Evolutionary conservation across 2,888 invertebrate genomes (phyloP).

Genomic region (Rhagophthalmus giganteus): DNA sequence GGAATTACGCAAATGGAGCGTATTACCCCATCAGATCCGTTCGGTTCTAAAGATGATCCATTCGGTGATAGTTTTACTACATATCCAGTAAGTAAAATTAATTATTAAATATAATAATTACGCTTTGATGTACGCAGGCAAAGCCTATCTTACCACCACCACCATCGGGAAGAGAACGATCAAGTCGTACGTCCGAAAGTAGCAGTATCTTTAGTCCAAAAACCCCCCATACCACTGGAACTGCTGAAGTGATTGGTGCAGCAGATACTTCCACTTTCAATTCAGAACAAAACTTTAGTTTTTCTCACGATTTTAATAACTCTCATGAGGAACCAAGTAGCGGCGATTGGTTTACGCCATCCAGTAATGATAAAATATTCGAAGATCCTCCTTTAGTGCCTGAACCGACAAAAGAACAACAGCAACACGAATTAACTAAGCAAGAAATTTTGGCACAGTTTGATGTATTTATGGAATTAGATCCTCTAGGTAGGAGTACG

Average conservation of each 20-base stretch:
- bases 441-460: conserved; percentile 64
- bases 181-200: conserved; percentile 45
- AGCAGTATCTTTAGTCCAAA: conserved; percentile 52
- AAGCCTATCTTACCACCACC: conserved; percentile 49
- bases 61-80: conserved; percentile 76
- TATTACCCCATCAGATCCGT: conserved; percentile 72
- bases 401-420: conserved; percentile 47
- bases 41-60: conserved; percentile 67
- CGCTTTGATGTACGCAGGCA: conserved; percentile 23
- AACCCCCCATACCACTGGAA: conserved; percentile 48
- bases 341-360: conserved; percentile 53
- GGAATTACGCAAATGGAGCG: conserved; percentile 88
- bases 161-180: conserved; percentile 45
- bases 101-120: neutral
- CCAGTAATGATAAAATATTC: conserved; percentile 47
- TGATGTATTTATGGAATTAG: conserved; percentile 91
- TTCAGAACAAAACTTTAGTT: conserved; percentile 42
- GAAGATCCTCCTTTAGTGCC: conserved; percentile 44
- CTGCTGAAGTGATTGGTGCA: conserved; percentile 34
- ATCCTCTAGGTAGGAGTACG: conserved; percentile 84
- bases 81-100: conserved; percentile 49
- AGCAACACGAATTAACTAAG: conserved; percentile 50
- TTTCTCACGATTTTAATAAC: conserved; percentile 44
- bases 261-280: conserved; percentile 34
- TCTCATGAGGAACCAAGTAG: conserved; percentile 49